Base-by-base conservation (phyloP, 1,140 invertebrate species). In the Drosophila insularis region DNA sequence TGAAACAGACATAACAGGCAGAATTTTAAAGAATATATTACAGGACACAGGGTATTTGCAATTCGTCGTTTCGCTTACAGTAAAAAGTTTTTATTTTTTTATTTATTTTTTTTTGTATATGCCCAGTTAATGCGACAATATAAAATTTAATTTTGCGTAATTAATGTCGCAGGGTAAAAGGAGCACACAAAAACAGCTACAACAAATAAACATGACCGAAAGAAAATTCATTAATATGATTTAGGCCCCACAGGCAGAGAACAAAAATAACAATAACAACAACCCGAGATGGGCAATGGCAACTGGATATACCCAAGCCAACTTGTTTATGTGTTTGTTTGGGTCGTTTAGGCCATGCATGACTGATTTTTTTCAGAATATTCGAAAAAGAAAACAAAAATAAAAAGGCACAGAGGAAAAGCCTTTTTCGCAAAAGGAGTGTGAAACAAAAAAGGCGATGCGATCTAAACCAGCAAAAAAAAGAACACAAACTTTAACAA, bases 221-320 rank as follows among this genome's bases (percentile, higher is more conserved):
- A 82, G 79, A 89, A 87, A 80, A 89, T 80, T 82, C 82, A 82
- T 87, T 87, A 87, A 82, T 82, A 87, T 87, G 82, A 81, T 86
- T 86, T 86, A 61, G 82, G 69, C 82, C 60, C 60, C 54, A 63
- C 32, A 64, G 68, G 46, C 14, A 63, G 43, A 35, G 23, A n/a
- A 55, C 50, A 60, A 35, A 35, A 75, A 17, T 37, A 71, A 63
- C 50, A 71, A 68, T 43, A 78, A 63, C 59, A 77, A 56, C 23
- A 69, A 43, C 39, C 43, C 39, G 65, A 50, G 10, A 37, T 11
- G 35, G 35, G 3, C 35, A 13, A 37, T 10, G 35, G 35, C 17
- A n/a, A 46, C 43, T 19, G 14, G 14, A 6, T 46, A 46, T 46
- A 32, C 8, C 37, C 10, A 31, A 60, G 21, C 62, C 27, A 31